Evolutionary conservation across 1,140 invertebrate genomes (phyloP), one percentile per base, ranked within the genome.

Genomic region (Sycobia sp.): DNA sequence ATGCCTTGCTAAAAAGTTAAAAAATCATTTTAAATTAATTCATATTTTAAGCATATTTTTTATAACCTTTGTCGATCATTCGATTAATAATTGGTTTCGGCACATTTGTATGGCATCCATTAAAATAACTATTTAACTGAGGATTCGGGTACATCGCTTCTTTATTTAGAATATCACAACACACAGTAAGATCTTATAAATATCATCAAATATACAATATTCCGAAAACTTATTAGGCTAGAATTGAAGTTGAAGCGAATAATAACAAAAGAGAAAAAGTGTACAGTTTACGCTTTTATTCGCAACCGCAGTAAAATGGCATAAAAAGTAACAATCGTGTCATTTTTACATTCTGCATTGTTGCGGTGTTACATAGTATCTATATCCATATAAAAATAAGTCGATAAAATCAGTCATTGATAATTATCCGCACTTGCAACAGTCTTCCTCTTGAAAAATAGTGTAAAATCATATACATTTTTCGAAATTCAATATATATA

Each of bases 321-420:
- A 62, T 69, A 68, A 63, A n/a, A 67, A 62, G 50, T 61, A 38
- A 43, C 66, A 68, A 71, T 69, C 64, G 63, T 67, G 22, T 41
- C 36, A 49, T 58, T 39, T 25, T 38, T 53, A 41, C 39, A 44
- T 46, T n/a, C n/a, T n/a, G 43, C 16, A 49, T 49, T 39, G 41
- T 54, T 29, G 32, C 34, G 10, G 41, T 25, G 34, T 53, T 44
- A 61, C n/a, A 16, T 18, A 22, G 10, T 38, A 38, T 61, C 44
- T 46, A 27, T 49, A 39, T 49, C 38, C 16, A 54, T 62, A 71
- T 67, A 71, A 69, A 57, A 69, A 68, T 67, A 67, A 67, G 53
- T 71, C 67, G 68, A 62, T 66, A 65, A 68, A 67, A 60, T 67
- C 68, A 70, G 66, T 67, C 65, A 58, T 43, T 69, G 65, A 51